Evolutionary conservation across 2,113 vertebrate genomes (phyloP), one percentile per base, ranked within the genome.

Genomic region (Pedetes capensis): DNA sequence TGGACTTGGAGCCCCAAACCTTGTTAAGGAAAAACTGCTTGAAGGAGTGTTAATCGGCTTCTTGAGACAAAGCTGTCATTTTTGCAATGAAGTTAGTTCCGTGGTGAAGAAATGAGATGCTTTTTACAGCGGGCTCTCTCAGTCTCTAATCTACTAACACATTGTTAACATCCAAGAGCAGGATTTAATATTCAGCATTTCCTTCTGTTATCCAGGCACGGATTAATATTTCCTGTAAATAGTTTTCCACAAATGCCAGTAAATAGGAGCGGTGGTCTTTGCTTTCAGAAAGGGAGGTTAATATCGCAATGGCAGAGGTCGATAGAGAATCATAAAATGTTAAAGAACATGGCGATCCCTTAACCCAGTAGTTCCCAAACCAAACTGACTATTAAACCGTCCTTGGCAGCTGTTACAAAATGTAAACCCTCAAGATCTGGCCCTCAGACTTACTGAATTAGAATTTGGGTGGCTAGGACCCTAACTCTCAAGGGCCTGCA

Each of bases 61-160:
- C 78, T 44, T 79, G n/a, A 95, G 59, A 86, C 80, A 86, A 94
- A 89, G 92, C 72, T 75, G 23, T 83, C 64, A 68, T 47, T 80
- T 92, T 49, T 72, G 32, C 84, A 84, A 90, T 34, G 64, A 80
- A 95, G 29, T 95, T 78, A 95, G 57, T 66, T 96, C 71, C 93
- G 22, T 81, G 27, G 34, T 47, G 92, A 78, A 81, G 83, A 95
- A 85, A 42, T 1, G 5, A 44, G 23, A 76, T 87, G 83, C 68
- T 91, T 94, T 83, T 75, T 61, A 80, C 59, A 68, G 68, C 3
- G 63, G n/a, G 12, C 2, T 7, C 53, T 49, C 64, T 91, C 42
- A 74, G 34, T 42, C 57, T 76, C 44, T 51, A 71, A 29, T 59
- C 37, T 85, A 64, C 51, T 69, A 93, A 84, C 39, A 84, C 32